These are phyloP conservation scores for Mus spretus DNA, from an alignment of 2,797 vertebrate genomes.

Conservation along the genomic window DNA sequence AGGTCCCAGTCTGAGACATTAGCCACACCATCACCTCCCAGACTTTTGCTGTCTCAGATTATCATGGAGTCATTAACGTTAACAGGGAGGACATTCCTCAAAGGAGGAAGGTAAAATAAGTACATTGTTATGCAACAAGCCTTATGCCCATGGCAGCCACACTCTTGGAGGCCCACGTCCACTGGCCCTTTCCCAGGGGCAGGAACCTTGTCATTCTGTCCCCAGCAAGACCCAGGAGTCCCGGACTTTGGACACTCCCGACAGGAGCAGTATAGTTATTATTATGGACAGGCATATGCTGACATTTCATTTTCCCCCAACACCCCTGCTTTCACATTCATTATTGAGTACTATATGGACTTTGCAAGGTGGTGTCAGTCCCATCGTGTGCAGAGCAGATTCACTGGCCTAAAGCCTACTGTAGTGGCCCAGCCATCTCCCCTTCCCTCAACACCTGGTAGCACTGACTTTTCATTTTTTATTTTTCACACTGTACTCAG, in stretches of 20 bases:
- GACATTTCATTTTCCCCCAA: not conserved
- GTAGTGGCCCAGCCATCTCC: not conserved
- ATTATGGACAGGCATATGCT: not conserved
- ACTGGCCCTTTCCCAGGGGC: not conserved
- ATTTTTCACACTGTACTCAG: not conserved
- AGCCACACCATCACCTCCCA: not conserved
- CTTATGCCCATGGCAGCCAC: not conserved
- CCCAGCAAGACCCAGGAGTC: not conserved
- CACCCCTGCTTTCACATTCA: not conserved
- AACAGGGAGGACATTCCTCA: not conserved
- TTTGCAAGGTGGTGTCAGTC: not conserved
- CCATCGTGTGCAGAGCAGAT: no score
- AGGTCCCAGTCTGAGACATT: not conserved
- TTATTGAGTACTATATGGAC: rapidly evolving
- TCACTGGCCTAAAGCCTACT: not conserved
- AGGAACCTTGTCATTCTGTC: not conserved
- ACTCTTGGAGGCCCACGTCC: not conserved
- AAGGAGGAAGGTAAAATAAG: not conserved
- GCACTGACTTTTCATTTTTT: not conserved
- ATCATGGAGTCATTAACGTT: not conserved
- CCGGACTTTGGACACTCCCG: not conserved
- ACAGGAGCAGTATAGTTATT: not conserved
- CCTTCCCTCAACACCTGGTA: not conserved
- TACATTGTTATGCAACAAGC: not conserved
- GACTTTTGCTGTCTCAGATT: no score